Base-by-base conservation (phyloP, 1,140 invertebrate species). In the Drosophila bipectinata region DNA sequence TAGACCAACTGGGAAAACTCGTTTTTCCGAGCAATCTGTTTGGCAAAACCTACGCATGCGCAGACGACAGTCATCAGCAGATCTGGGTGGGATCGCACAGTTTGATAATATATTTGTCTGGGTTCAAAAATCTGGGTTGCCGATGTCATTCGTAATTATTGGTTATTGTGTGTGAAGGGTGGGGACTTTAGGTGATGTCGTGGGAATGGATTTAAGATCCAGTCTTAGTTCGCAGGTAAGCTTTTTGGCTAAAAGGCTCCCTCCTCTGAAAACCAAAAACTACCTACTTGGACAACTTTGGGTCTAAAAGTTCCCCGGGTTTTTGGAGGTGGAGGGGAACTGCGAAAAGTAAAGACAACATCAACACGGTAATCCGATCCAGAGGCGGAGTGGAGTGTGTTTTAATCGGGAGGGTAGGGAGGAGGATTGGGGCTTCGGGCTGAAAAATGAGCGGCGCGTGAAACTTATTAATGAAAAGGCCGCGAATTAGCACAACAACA, bases 381-480 rank as follows among this genome's bases (percentile, higher is more conserved):
- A 57, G 48, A 68, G 72, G 64, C 72, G 77, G 71, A 49, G 51
- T 60, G 56, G 15, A 21, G 30, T 2, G 51, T 26, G 57, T 28
- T 28, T 10, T 32, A 10, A 32, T 32, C 34, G 34, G 34, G 34
- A n/a, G 26, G 21, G n/a, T 18, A 49, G 41, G 26, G 51, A 51
- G 47, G 45, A 28, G 28, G 21, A 26, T 10, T 32, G 45, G 81
- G 60, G 53, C 41, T 14, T 59, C 9, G 18, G 72, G 71, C 69
- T 83, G 83, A 88, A 89, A 88, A 89, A 79, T 88, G 84, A 88
- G 79, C 84, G 79, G 67, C 83, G 83, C 83, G 83, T 88, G 83
- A 88, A 88, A 88, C 79, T 88, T 89, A 88, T 89, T 88, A 89
- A 88, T 89, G 76, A 83, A 83, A 88, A 88, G 84, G 76, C 76